Evolutionary conservation across 2,113 vertebrate genomes (phyloP), one percentile per base, ranked within the genome.

Genomic region (Camelus dromedarius): DNA sequence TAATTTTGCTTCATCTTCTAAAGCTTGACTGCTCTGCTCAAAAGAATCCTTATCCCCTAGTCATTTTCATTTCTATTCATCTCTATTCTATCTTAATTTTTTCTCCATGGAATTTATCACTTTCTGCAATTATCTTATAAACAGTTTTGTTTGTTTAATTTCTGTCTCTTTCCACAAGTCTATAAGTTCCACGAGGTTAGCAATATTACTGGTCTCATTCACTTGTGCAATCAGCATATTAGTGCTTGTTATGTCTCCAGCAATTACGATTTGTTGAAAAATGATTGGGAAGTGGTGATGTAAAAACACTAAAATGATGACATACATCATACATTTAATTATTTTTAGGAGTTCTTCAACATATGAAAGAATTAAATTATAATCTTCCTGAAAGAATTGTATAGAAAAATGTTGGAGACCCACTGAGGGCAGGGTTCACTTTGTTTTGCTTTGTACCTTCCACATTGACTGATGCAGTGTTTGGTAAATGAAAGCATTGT

Each of bases 401-500:
- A 5, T 20, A 64, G 66, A 13, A 76, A 96, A 82, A 77, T n/a
- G 19, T n/a, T 76, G 32, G 52, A n/a, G 30, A 84, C 13, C 2
- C 8, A 30, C 5, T 48, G 76, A 64, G 8, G 18, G 42, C 3
- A 24, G 20, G 14, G 42, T 3, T 14, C 38, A 10, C 54, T 46
- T 77, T 89, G 66, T 93, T 90, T 94, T 90, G 50, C 28, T 89
- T 87, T 30, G 19, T n/a, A 83, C 90, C 56, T 83, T 72, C 9
- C 35, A 69, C 30, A 69, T 20, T 93, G 26, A 92, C n/a, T 83
- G 70, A 14, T 30, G 6, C 1, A 66, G 9, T 83, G 13, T 69
- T 88, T 88, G 52, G 2, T 50, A 89, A 67, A 91, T 38, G 76
- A 64, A 70, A 82, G 11, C n/a, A 77, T 87, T 85, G 76, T 60